These are phyloP conservation scores for Gymnoscelis rufifasciata DNA, from an alignment of 2,888 invertebrate genomes.

Conservation along the genomic window DNA sequence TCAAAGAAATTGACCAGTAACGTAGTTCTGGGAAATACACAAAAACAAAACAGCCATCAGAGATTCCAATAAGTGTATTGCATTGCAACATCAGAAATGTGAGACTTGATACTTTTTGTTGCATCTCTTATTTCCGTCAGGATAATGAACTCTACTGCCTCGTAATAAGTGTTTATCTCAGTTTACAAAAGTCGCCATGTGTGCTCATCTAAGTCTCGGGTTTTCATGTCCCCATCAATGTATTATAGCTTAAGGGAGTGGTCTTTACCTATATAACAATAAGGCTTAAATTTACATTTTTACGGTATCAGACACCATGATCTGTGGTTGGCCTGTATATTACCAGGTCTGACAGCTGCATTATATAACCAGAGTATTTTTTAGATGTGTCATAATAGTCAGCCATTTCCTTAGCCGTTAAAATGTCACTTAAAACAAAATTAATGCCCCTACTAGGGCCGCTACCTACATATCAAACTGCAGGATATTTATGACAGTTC, in stretches of 20 bases:
- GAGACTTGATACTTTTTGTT: slow-evolving; percentile 52
- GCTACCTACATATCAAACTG: slow-evolving; percentile 21
- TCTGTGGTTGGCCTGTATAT: too few species aligned
- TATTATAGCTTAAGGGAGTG: slow-evolving; percentile 33
- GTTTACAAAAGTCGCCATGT: slow-evolving; percentile 24
- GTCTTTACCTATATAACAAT: too few species aligned
- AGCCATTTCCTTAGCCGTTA: slow-evolving; percentile 51
- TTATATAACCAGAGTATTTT: slow-evolving; percentile 41
- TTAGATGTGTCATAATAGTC: slow-evolving; percentile 33
- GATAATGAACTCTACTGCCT: slow-evolving; percentile 22
- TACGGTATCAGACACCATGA: too few species aligned
- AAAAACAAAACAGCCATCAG: slow-evolving; percentile 20
- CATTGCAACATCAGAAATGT: slow-evolving; percentile 46
- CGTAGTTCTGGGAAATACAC: background rate
- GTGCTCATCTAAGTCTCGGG: slow-evolving; percentile 33
- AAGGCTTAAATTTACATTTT: too few species aligned
- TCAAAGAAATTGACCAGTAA: background rate
- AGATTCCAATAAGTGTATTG: slow-evolving; percentile 36
- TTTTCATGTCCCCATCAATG: slow-evolving; percentile 42
- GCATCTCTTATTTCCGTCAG: slow-evolving; percentile 23
- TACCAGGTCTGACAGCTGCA: slow-evolving; percentile 45
- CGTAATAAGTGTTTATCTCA: slow-evolving; percentile 24
- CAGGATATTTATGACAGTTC: slow-evolving; percentile 32
- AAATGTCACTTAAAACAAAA: slow-evolving; percentile 46
- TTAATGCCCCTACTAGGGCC: slow-evolving; percentile 30